Conservation (phyloP, 2,888 invertebrate genomes). For the Anagyrus pseudococci region DNA sequence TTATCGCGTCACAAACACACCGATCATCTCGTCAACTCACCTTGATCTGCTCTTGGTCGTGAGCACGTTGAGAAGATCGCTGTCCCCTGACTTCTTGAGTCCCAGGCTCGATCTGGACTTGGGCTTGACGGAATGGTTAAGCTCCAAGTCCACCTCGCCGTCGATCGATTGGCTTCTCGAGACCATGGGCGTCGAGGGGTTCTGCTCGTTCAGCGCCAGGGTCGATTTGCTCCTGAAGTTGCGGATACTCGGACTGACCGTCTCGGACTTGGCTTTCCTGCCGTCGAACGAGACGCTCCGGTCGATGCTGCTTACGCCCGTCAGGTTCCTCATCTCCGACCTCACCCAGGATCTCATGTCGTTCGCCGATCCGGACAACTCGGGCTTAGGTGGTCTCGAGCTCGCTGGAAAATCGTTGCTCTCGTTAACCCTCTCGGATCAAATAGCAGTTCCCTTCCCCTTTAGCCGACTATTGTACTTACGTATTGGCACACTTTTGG, state of each 20-base stretch:
- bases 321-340: constrained; percentile 49
- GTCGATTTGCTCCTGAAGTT: constrained; percentile 35
- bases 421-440: no score
- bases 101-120: constrained; percentile 19
- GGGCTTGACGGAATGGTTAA: constrained; percentile 1
- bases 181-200: constrained; percentile 14
- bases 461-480: no score
- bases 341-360: constrained; percentile 55
- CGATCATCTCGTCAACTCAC: constrained; percentile 15
- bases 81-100: constrained; percentile 41
- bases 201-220: constrained; percentile 35
- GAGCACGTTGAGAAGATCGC: constrained; percentile 53
- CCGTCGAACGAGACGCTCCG: background rate
- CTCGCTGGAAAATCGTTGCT: constrained; percentile 55
- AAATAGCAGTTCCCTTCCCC: no score
- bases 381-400: constrained; percentile 60
- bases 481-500: constrained; percentile 31
- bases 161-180: constrained; percentile 13
- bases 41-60: constrained; percentile 53
- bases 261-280: background rate
- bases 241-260: background rate
- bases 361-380: constrained; percentile 50
- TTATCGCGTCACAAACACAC: background rate
- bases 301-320: constrained; percentile 18
- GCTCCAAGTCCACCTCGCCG: constrained; percentile 21